phyloP scores from a whole-genome alignment of 2,888 invertebrate genomes.

The Odontomyia ornata region DNA sequence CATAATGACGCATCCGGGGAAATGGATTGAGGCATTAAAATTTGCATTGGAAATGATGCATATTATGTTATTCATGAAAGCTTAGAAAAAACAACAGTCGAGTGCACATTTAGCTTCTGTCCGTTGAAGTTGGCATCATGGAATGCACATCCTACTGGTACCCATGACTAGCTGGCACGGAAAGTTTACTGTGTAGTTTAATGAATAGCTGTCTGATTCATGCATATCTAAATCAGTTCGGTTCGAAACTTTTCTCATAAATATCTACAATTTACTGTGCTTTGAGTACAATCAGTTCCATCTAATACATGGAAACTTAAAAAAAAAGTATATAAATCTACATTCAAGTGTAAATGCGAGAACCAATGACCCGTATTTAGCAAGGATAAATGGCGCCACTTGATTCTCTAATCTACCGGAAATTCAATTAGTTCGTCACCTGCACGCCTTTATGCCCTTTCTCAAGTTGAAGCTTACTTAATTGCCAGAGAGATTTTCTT shows the following conservation, averaged over 20 bases:
- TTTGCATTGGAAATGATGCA: conserved; percentile 24
- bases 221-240: neutral
- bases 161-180: no score
- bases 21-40: conserved; percentile 16
- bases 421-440: conserved; percentile 10
- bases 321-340: neutral
- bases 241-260: neutral
- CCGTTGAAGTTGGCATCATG: neutral
- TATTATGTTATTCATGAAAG: neutral
- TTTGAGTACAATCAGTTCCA: neutral
- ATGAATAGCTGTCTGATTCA: no score
- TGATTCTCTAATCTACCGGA: neutral
- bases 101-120: neutral
- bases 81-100: neutral
- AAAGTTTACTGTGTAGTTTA: no score
- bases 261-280: neutral
- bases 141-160: no score
- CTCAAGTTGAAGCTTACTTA: neutral
- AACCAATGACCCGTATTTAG: neutral
- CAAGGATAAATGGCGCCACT: neutral
- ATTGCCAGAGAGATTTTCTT: conserved; percentile 13
- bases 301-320: no score
- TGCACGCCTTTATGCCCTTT: neutral
- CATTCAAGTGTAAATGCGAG: neutral
- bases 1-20: conserved; percentile 12